Conservation (phyloP, 2,888 invertebrate species). For the Drosophila cognata region DNA sequence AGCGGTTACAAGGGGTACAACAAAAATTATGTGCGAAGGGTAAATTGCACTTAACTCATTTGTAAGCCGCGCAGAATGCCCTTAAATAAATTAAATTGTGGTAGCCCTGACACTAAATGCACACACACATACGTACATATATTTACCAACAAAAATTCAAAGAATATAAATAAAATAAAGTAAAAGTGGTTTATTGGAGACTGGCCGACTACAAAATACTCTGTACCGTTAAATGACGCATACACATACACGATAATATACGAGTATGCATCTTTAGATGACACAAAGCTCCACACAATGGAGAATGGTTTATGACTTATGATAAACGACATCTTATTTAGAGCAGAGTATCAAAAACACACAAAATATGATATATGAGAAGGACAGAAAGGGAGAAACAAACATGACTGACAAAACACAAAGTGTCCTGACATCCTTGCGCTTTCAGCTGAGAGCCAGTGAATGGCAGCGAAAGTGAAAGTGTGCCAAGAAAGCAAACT, state of each 20-base stretch:
- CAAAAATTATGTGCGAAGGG: conserved; percentile 22
- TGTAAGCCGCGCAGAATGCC: conserved; percentile 59
- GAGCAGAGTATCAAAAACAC: neutral
- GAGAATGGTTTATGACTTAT: neutral
- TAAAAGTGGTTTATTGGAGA: neutral
- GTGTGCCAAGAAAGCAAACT: conserved; percentile 42
- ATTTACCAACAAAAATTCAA: neutral
- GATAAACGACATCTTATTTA: neutral
- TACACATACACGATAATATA: neutral
- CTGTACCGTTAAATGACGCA: neutral
- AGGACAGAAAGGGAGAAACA: conserved; percentile 10
- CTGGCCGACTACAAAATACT: neutral
- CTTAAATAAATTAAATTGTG: conserved; percentile 79
- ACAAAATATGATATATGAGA: neutral
- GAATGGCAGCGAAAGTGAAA: conserved; percentile 51
- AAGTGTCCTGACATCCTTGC: conserved; percentile 44
- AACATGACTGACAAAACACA: conserved; percentile 50
- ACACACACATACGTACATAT: neutral
- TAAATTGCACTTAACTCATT: conserved; percentile 72
- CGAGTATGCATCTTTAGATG: neutral
- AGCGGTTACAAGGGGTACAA: neutral
- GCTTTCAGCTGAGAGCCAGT: conserved; percentile 56
- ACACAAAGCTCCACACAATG: neutral
- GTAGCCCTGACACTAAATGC: conserved; percentile 70
- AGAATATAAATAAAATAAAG: neutral